Evolutionary conservation across 2,113 vertebrate species (phyloP), one percentile per base, ranked within the genome.

Genomic region (Plectropomus leopardus): DNA sequence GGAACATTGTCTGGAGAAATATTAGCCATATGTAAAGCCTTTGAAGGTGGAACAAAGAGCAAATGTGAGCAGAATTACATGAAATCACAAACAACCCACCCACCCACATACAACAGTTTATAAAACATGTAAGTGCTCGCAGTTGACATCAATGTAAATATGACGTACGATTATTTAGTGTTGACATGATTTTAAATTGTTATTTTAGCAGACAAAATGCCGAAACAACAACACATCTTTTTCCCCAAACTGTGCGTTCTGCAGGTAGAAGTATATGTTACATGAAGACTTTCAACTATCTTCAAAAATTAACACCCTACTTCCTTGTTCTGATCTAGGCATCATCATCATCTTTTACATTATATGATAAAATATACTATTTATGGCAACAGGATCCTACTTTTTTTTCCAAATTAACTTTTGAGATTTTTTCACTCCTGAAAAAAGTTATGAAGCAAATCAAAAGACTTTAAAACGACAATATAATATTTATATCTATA

Each of bases 81-180:
- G 19, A 60, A 64, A 60, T 61, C 0, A 23, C 9, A 9, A 2
- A n/a, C n/a, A n/a, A n/a, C n/a, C 4, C 7, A 23, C 7, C 15
- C 19, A 51, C 19, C 34, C 16, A 64, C n/a, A 24, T 11, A n/a
- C 4, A 30, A 6, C 53, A n/a, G n/a, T n/a, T 21, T 40, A 15
- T 10, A 44, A 19, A 57, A 48, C 5, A 58, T 55, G 11, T 0
- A 17, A 30, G 30, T 51, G 4, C 32, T 60, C 19, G 28, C 44
- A 32, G 10, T 73, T 72, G 53, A 23, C 17, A 45, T n/a, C 45
- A 36, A 61, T 8, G 26, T 63, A 45, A 64, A 72, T 44, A 30
- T 78, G 11, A 44, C 1, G 7, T 17, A 36, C 21, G 15, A 21
- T 19, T 28, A 70, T 75, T 60, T 60, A 53, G 26, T 21, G 24